These are phyloP conservation scores for Bubo bubo DNA, from an alignment of 2,113 vertebrate genomes.

Conservation along the genomic window DNA sequence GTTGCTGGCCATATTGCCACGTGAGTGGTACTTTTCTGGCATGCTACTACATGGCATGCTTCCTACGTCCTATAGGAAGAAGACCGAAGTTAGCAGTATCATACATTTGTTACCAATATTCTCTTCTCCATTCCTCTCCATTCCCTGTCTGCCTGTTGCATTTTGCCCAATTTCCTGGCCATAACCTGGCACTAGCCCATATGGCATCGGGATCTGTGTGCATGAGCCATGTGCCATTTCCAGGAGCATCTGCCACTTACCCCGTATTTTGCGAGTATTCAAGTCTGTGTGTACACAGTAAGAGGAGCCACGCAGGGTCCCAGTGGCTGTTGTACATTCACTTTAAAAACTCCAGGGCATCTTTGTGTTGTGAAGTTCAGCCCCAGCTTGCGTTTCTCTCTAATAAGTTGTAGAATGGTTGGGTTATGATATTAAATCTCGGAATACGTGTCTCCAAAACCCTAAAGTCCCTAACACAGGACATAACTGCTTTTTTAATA, in stretches of 20 bases:
- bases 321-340: background rate
- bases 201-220: background rate
- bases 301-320: background rate
- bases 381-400: background rate
- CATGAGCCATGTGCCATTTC: background rate
- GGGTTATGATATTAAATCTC: background rate
- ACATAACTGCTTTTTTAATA: background rate
- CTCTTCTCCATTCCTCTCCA: background rate
- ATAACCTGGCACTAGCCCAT: background rate
- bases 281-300: fast-evolving
- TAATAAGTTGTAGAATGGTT: background rate
- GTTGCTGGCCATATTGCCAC: background rate
- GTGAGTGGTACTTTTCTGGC: background rate
- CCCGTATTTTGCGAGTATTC: background rate
- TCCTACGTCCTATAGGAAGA: background rate
- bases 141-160: background rate
- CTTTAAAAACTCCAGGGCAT: background rate
- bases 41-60: background rate
- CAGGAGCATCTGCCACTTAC: background rate
- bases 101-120: background rate
- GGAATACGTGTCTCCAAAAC: background rate
- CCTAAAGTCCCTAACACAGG: background rate
- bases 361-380: background rate
- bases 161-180: background rate
- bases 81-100: background rate